Evolutionary conservation across 2,797 vertebrate species (phyloP).

Genomic region (Ficedula albicollis): DNA sequence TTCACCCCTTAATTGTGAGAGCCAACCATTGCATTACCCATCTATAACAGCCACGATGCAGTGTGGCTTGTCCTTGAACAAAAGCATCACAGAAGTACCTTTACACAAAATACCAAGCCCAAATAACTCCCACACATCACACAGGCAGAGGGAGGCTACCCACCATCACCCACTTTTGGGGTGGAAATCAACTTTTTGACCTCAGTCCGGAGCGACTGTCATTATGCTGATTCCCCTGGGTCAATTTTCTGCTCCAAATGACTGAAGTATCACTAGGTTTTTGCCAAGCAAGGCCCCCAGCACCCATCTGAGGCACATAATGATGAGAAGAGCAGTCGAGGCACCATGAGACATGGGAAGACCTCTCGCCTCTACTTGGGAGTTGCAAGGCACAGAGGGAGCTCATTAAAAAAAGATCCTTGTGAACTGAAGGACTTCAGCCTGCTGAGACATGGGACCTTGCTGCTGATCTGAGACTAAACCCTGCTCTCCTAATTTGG

Average conservation of each 20-base stretch:
- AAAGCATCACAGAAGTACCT: not conserved
- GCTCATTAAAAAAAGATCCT: constrained; percentile 56
- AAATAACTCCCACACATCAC: not conserved
- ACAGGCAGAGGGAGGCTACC: not conserved
- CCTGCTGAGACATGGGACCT: constrained; percentile 49
- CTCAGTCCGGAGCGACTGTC: not conserved
- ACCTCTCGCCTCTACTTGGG: not conserved
- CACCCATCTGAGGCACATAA: not conserved
- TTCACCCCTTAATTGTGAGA: not conserved
- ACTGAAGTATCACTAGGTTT: not conserved
- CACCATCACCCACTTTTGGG: not conserved
- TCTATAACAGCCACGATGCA: not conserved
- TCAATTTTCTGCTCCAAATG: not conserved
- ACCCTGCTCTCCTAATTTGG: constrained; percentile 53
- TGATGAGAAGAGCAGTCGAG: not conserved
- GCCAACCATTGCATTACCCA: not conserved
- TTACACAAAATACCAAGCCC: not conserved
- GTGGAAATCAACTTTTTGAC: not conserved
- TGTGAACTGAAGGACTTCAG: constrained; percentile 44
- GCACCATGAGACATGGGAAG: rapidly evolving
- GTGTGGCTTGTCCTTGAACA: not conserved
- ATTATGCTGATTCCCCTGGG: not conserved
- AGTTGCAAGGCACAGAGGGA: constrained; percentile 7
- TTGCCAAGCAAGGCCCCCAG: not conserved
- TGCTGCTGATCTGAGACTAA: constrained; percentile 41